Evolutionary conservation across 2,797 vertebrate species (phyloP), one percentile per base, ranked within the genome.

Genomic region (Aeoliscus strigatus): DNA sequence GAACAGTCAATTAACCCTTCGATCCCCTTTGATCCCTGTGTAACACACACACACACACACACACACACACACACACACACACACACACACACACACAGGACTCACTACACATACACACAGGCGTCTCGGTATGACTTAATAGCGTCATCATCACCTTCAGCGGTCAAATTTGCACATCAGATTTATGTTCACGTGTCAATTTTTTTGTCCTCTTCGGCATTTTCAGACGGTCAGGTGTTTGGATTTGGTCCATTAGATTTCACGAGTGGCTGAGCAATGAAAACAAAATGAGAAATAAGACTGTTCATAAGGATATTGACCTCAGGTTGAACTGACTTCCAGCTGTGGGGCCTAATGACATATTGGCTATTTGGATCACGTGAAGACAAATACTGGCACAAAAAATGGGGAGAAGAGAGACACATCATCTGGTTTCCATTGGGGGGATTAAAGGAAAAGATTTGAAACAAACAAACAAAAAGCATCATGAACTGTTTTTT

Each of bases 1-100:
- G 66, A 68, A 55, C 59, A 59, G 54, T 56, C 50, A 64, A 74
- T 75, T 79, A 82, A 75, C 70, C 65, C 55, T 32, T 45, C 67
- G 70, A 76, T 73, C 55, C 21, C 5, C 8, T 41, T 29, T 51
- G 55, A 64, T 64, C 60, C 46, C 45, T 14, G 16, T 33, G 46
- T 10, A 31, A 11, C 47, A 9, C n/a, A n/a, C n/a, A n/a, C n/a
- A n/a, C n/a, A n/a, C n/a, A n/a, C n/a, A n/a, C n/a, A n/a, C n/a
- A n/a, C n/a, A n/a, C n/a, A n/a, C n/a, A n/a, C n/a, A n/a, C n/a
- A n/a, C n/a, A n/a, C n/a, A n/a, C n/a, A n/a, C n/a, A n/a, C n/a
- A n/a, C n/a, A n/a, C n/a, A n/a, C n/a, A 30, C 33, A 49, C 29
- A 26, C 33, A 29, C 8, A 29, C 9, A 31, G 4, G 4, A 23